phyloP scores from a whole-genome alignment of 2,113 vertebrate genomes.

The Calyptommatus sinebrachiatus region DNA sequence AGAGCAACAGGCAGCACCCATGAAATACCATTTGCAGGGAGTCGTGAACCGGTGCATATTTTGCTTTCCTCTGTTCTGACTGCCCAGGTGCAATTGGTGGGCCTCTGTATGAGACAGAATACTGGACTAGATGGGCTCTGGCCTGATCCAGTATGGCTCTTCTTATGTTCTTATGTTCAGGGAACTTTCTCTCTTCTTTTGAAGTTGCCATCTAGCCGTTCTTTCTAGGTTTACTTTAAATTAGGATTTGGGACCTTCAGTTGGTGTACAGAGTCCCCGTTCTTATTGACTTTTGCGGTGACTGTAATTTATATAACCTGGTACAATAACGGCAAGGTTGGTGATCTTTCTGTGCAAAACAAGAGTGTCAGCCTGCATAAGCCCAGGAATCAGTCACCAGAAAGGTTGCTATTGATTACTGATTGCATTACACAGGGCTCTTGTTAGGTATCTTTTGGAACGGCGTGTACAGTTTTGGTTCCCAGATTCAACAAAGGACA shows the following conservation, averaged over 20 bases:
- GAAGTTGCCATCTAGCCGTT: neutral
- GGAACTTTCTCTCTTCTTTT: neutral
- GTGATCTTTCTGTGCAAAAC: slow-evolving; percentile 2
- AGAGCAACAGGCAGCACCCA: no score
- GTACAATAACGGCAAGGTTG: neutral
- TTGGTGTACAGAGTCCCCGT: neutral
- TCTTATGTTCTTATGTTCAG: no score
- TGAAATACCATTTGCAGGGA: no score
- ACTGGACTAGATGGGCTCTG: no score
- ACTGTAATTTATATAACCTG: slow-evolving; percentile 19
- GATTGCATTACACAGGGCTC: neutral
- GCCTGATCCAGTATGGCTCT: no score
- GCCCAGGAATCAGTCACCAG: neutral
- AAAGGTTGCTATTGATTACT: slow-evolving; percentile 10
- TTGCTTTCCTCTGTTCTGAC: no score
- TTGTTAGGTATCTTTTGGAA: slow-evolving; percentile 21
- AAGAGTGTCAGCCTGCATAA: slow-evolving; percentile 28
- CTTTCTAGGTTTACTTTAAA: neutral
- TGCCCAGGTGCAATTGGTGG: no score
- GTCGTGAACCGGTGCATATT: no score
- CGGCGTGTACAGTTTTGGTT: slow-evolving; percentile 7
- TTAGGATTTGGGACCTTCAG: neutral
- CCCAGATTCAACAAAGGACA: slow-evolving; percentile 9
- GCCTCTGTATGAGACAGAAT: no score
- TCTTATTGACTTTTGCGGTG: slow-evolving; percentile 1